Evolutionary conservation across 2,888 invertebrate species (phyloP), one percentile per base, ranked within the genome.

Genomic region (Netelia melanura): DNA sequence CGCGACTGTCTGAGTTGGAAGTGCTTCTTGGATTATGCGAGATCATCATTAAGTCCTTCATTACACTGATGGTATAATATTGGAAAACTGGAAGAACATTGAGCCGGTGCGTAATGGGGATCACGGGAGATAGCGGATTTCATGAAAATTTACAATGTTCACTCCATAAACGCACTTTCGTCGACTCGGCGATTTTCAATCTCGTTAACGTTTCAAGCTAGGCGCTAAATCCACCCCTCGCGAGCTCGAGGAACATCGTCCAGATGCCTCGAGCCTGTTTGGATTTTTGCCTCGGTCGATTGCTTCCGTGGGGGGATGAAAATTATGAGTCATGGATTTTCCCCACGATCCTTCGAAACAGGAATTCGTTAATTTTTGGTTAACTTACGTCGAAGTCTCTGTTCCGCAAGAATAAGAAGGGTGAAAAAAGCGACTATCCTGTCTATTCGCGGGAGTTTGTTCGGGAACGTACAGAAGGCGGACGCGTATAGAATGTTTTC

Each of bases 211-310:
- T 77, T 81, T 81, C 76, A 82, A 87, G 62, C 84, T 79, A 83
- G 58, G 76, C 72, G 71, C 80, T 71, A 62, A 67, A 74, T 82
- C 54, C 71, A 71, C 79, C 81, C 64, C 71, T 65, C 72, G 38
- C 67, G 21, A 43, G 43, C 23, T 30, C 64, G 64, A 67, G 30
- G 43, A 79, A 61, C 67, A 77, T 30, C 71, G 77, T 8, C 38
- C 89, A 88, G 88, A 89, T 89, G 88, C 54, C 48, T 48, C 48
- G 44, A 87, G 86, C 85, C 83, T 89, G 89, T 90, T 89, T 88
- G 87, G 84, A 89, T 88, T 89, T 90, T 90, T 87, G 85, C 84
- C 84, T 81, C 88, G 86, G 84, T 88, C 87, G 89, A 89, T 88
- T 88, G 85, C 86, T 68, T 83, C 52, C 79, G 76, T 74, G 87